phyloP scores from a whole-genome alignment of 2,888 invertebrate genomes.

The Gnatocerus cornutus region DNA sequence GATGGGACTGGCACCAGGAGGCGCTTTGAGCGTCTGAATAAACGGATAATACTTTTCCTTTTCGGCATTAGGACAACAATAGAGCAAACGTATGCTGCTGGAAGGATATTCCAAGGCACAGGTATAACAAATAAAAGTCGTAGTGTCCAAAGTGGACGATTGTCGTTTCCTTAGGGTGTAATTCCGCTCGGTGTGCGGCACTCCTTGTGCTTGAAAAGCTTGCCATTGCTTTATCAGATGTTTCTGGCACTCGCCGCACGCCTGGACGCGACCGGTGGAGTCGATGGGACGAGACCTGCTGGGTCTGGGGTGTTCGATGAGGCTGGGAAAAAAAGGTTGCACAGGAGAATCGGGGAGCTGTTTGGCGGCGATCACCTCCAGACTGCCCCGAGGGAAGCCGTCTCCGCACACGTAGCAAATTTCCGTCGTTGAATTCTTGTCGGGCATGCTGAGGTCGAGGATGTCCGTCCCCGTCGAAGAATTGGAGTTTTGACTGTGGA shows the following conservation, averaged over 20 bases:
- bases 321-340: conserved; percentile 83
- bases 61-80: conserved; percentile 89
- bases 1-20: conserved; percentile 90
- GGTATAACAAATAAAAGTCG: conserved; percentile 91
- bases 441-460: conserved; percentile 92
- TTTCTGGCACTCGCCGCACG: conserved; percentile 88
- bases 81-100: conserved; percentile 86
- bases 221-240: conserved; percentile 93
- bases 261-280: conserved; percentile 82
- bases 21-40: conserved; percentile 85
- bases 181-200: conserved; percentile 84
- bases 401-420: conserved; percentile 94
- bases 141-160: conserved; percentile 77
- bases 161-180: conserved; percentile 87
- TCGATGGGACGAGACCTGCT: conserved; percentile 91
- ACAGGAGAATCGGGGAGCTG: conserved; percentile 70
- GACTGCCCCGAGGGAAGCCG: conserved; percentile 87
- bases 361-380: conserved; percentile 80
- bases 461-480: conserved; percentile 72
- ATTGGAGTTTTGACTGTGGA: conserved; percentile 69
- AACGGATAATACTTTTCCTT: conserved; percentile 93
- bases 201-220: conserved; percentile 77
- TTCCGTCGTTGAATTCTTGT: conserved; percentile 92
- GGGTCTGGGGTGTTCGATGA: conserved; percentile 88
- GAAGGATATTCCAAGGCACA: conserved; percentile 88